phyloP scores from a whole-genome alignment of 2,797 vertebrate species.

The Jordanella pulchra region DNA sequence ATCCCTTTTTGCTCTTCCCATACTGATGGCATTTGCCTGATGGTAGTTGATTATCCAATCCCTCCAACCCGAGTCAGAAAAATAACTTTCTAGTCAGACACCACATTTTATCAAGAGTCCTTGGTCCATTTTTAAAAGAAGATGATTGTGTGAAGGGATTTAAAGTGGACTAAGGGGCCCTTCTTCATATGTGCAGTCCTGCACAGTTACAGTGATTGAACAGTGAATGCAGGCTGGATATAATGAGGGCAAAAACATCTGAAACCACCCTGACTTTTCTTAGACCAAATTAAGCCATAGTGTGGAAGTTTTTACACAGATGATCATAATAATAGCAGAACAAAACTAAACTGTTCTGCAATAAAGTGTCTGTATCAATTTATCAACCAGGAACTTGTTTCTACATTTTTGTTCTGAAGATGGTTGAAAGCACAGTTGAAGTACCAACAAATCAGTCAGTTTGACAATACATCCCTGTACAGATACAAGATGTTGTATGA shows the following conservation, averaged over 20 bases:
- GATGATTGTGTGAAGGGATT: slow-evolving; percentile 36
- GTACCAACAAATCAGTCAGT: background rate
- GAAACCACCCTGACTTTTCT: slow-evolving; percentile 12
- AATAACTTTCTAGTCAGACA: slow-evolving; percentile 61
- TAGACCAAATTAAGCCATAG: background rate
- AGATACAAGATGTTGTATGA: background rate
- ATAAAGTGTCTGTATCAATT: background rate
- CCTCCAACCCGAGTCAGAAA: slow-evolving; percentile 40
- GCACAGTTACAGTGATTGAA: slow-evolving; percentile 41
- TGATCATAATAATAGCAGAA: background rate
- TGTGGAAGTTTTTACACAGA: background rate
- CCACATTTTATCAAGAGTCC: slow-evolving; percentile 53
- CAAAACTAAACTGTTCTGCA: background rate
- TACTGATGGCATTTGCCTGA: slow-evolving; percentile 59
- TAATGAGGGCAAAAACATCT: slow-evolving; percentile 45
- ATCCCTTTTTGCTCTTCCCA: slow-evolving; percentile 33
- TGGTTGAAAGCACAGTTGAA: background rate
- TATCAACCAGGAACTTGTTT: background rate
- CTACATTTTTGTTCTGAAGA: background rate
- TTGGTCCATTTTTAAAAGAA: slow-evolving; percentile 54
- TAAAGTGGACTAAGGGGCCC: slow-evolving; percentile 37
- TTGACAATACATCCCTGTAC: background rate
- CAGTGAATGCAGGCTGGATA: slow-evolving; percentile 43
- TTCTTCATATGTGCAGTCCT: slow-evolving; percentile 41
- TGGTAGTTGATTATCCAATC: slow-evolving; percentile 43